Base-by-base conservation (phyloP, 1,140 invertebrate genomes). In the Diachasma alloeum region DNA sequence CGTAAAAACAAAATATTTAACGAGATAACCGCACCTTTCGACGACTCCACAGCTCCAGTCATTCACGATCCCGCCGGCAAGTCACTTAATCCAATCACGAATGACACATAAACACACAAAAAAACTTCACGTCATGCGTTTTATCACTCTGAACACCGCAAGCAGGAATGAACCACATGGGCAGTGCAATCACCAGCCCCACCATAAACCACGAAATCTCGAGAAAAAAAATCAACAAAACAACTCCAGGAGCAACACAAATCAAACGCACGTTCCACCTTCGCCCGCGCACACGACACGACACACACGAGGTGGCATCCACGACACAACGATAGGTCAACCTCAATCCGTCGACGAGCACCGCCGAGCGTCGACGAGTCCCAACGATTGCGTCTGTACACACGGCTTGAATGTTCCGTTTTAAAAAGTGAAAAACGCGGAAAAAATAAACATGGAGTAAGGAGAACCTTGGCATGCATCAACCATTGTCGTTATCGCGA, bases 201-300 rank as follows among this genome's bases (percentile, higher is more conserved):
- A 56, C 48, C 1, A 13, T 56, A 19, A 8, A 56, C n/a, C 6
- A 17, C 39, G 10, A 42, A 42, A 42, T 11, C 4, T 42, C 39
- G 13, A 4, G 13, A 42, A 42, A 31, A 31, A 31, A 6, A 31
- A 31, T 31, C 6, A 31, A 31, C 4, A 42, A 42, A 13, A 10
- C 10, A 42, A 42, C 10, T 6, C 4, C 10, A 6, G 4, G 13
- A 6, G 10, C 4, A 42, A 42, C 13, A 42, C 39, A 42, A 42
- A 13, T 42, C 39, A 42, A 42, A 42, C 9, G 10, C 39, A 46
- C 26, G 19, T 36, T 26, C 59, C 44, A 56, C 44, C 70, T 53
- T 56, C 24, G 44, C 69, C 69, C 69, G 69, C 69, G 69, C 69
- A 71, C 68, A 56, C 46, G 44, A 46, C 24, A 72, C 46, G 15